Evolutionary conservation across 2,113 vertebrate species (phyloP), one percentile per base, ranked within the genome.

Genomic region (Heptranchias perlo): DNA sequence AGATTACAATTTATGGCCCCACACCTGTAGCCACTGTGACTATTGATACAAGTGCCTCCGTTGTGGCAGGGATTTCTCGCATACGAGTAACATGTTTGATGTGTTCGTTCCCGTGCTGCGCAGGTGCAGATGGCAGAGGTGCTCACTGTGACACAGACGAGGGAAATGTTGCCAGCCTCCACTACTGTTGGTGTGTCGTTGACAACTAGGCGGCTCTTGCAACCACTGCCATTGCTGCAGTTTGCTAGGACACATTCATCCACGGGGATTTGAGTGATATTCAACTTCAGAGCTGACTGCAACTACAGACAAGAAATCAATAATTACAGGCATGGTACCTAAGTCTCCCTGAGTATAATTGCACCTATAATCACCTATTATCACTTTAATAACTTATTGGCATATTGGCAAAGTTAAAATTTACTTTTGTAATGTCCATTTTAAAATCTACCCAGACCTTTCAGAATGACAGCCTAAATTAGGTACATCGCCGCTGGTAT

Each of bases 1-100:
- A 25, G 69, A 76, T 1, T 76, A 1, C 25, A 76, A 35, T 76
- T 35, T 4, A 76, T 25, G 69, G 21, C 69, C 35, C 2, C 69
- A 97, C 96, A 99, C 98, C 98, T 98, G 97, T 98, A 99, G 64
- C 98, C 98, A 0, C 97, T 98, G 96, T 97, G 97, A 1, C 98
- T 98, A 97, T 99, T 98, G 47, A 97, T 93, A 44, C 98, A 99
- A 0, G 97, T 65, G 14, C 98, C 98, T 0, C 98, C 98, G 0
- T 98, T 98, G 97, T 98, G 98, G 96, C 98, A 99, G 64, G 98
- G 98, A 97, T 97, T 98, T 13, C 16, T 97, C 28, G 98, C 97
- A 97, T 99, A 98, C 2, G 98, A 97, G 5, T 97, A 96, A 89
- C 98, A 99, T 31, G 98, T 96, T 96, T 97, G 98, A 96, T 98